These are phyloP conservation scores for Drosophila ohnishii DNA, from an alignment of 1,140 invertebrate species.

Conservation along the genomic window DNA sequence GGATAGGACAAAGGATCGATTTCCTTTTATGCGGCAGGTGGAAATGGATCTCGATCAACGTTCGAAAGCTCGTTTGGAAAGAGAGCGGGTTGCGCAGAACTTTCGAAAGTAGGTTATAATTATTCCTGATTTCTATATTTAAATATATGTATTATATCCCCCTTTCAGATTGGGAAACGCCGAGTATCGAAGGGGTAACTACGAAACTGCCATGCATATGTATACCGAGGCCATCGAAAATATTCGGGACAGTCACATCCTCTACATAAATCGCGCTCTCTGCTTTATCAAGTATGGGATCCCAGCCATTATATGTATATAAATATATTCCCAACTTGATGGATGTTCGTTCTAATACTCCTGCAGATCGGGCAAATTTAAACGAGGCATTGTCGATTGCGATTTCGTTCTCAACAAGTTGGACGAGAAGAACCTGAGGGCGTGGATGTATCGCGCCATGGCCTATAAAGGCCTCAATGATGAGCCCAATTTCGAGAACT, in stretches of 20 bases:
- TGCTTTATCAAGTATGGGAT: slow-evolving; percentile 82
- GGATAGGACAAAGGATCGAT: slow-evolving; percentile 84
- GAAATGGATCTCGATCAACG: slow-evolving; percentile 88
- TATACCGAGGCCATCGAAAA: slow-evolving; percentile 90
- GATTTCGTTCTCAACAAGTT: slow-evolving; percentile 81
- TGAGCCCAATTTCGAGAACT: slow-evolving; percentile 73
- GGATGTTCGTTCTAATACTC: not conserved
- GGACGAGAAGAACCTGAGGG: slow-evolving; percentile 80
- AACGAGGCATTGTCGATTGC: slow-evolving; percentile 79
- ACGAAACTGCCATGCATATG: slow-evolving; percentile 87
- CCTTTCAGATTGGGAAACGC: slow-evolving; percentile 83
- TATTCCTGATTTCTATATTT: too few relatives aligned
- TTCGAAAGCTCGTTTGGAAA: slow-evolving; percentile 86
- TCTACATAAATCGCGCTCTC: slow-evolving; percentile 90
- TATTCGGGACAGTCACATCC: slow-evolving; percentile 88
- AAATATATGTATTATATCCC: not conserved
- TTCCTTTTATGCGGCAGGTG: slow-evolving; percentile 89
- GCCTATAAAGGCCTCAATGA: slow-evolving; percentile 76
- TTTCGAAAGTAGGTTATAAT: slow-evolving; percentile 65
- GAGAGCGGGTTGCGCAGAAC: slow-evolving; percentile 83
- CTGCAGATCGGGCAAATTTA: slow-evolving; percentile 64
- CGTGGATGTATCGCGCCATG: slow-evolving; percentile 80
- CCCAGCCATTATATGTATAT: not conserved
- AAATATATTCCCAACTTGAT: not conserved
- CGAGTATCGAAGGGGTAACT: slow-evolving; percentile 88